Conservation (phyloP, 2,113 vertebrate genomes). For the Centrocercus urophasianus region DNA sequence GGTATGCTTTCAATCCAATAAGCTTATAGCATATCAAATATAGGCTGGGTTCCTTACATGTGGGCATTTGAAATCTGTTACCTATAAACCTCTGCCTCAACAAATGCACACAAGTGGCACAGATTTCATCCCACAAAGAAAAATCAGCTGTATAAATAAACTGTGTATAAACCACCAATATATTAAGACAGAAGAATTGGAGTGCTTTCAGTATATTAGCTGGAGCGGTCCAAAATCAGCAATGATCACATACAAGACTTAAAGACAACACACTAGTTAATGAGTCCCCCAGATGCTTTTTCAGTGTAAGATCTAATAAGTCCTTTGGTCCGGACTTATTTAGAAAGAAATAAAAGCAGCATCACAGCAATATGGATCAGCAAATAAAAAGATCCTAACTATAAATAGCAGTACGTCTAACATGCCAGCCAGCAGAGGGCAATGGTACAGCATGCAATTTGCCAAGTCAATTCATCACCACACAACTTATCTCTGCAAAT, state of each 20-base stretch:
- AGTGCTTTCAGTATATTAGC: not conserved
- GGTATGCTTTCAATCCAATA: not conserved
- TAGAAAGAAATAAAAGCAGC: not conserved
- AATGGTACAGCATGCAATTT: not conserved
- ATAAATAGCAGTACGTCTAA: not conserved
- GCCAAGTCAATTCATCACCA: not conserved
- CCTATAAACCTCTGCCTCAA: rapidly evolving
- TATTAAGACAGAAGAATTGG: not conserved
- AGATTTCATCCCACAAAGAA: not conserved
- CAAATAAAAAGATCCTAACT: not conserved
- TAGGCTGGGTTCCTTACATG: rapidly evolving
- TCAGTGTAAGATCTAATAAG: not conserved
- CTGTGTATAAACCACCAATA: too few relatives aligned
- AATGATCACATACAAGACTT: not conserved
- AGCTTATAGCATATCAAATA: not conserved
- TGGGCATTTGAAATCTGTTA: not conserved
- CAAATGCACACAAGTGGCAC: rapidly evolving
- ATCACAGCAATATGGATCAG: not conserved
- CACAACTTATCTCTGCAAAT: not conserved
- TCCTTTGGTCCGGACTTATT: not conserved
- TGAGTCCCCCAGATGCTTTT: not conserved
- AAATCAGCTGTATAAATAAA: not conserved
- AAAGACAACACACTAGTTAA: not conserved
- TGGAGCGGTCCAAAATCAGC: not conserved
- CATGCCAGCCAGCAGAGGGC: constrained; percentile 52